These are phyloP conservation scores for Odontamblyopus rebecca DNA, from an alignment of 2,797 vertebrate genomes.

Conservation along the genomic window DNA sequence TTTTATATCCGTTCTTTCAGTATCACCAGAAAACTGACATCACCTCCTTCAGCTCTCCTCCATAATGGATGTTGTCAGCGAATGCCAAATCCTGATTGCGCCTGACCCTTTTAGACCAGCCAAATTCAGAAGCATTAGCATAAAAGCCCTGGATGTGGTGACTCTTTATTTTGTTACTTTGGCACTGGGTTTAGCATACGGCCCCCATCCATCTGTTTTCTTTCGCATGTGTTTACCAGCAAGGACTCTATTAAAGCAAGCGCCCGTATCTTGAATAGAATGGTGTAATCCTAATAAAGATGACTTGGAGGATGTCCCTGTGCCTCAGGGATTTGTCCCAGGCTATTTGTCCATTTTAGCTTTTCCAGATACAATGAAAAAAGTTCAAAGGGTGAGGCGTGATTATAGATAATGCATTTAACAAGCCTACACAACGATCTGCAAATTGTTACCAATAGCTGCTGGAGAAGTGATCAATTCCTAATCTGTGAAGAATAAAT, in stretches of 20 bases:
- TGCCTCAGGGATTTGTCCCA: slow-evolving; percentile 30
- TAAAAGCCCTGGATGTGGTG: slow-evolving; percentile 49
- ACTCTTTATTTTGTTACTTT: slow-evolving; percentile 38
- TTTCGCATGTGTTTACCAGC: slow-evolving; percentile 32
- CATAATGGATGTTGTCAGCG: slow-evolving; percentile 27
- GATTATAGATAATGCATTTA: slow-evolving; percentile 8
- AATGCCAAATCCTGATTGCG: slow-evolving; percentile 59
- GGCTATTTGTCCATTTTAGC: slow-evolving; percentile 29
- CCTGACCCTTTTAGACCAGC: slow-evolving; percentile 45
- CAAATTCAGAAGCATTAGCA: slow-evolving; percentile 45
- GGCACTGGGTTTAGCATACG: slow-evolving; percentile 18
- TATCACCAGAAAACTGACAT: slow-evolving; percentile 48
- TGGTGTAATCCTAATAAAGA: slow-evolving; percentile 44
- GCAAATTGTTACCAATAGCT: slow-evolving; percentile 5
- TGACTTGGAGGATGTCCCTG: slow-evolving; percentile 49
- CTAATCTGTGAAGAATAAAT: not conserved
- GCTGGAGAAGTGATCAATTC: not conserved
- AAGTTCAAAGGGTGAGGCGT: not conserved
- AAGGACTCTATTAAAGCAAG: slow-evolving; percentile 34
- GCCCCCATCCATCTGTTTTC: slow-evolving; percentile 49
- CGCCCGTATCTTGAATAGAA: slow-evolving; percentile 38
- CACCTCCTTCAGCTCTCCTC: slow-evolving; percentile 42
- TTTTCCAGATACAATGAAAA: not conserved
- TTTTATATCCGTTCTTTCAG: slow-evolving; percentile 25
- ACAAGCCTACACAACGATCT: slow-evolving; percentile 16